Percentiles rank a stretch among this genome's conserved stretches.
Conservation (phyloP, 2,888 invertebrate genomes). For the Marasmarcha lunaedactyla region DNA sequence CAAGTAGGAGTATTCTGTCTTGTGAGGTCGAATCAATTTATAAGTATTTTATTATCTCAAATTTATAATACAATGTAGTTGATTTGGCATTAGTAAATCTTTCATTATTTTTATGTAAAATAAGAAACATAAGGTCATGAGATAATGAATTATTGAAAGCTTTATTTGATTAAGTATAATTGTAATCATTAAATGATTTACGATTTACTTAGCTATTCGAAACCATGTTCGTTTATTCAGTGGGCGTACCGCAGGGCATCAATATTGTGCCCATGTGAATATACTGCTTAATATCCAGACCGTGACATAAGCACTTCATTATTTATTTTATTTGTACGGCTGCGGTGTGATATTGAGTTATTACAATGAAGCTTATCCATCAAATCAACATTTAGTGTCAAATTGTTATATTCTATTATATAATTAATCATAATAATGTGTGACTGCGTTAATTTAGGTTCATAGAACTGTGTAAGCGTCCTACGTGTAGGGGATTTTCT, state of each 20-base stretch:
- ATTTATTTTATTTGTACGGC: too few relatives aligned
- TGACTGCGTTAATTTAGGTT: too few relatives aligned
- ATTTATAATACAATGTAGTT: not conserved
- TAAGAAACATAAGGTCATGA: not conserved
- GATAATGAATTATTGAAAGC: not conserved
- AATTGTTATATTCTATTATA: too few relatives aligned
- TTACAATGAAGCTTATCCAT: too few relatives aligned
- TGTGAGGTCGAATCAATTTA: slow-evolving; percentile 11
- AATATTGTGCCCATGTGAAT: not conserved
- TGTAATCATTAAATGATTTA: not conserved
- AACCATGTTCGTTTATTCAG: not conserved
- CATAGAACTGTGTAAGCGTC: too few relatives aligned
- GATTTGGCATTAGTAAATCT: not conserved
- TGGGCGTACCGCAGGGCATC: not conserved
- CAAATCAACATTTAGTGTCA: too few relatives aligned
- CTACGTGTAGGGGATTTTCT: too few relatives aligned
- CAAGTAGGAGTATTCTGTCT: slow-evolving; percentile 2
- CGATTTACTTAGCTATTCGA: not conserved
- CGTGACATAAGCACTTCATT: too few relatives aligned
- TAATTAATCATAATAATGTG: too few relatives aligned
- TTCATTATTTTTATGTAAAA: not conserved
- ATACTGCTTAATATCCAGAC: too few relatives aligned
- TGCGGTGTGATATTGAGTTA: too few relatives aligned
- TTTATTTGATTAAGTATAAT: not conserved
- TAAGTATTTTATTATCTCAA: slow-evolving; percentile 9